These are phyloP conservation scores for Coluber constrictor DNA, from an alignment of 2,797 vertebrate genomes.

Conservation along the genomic window DNA sequence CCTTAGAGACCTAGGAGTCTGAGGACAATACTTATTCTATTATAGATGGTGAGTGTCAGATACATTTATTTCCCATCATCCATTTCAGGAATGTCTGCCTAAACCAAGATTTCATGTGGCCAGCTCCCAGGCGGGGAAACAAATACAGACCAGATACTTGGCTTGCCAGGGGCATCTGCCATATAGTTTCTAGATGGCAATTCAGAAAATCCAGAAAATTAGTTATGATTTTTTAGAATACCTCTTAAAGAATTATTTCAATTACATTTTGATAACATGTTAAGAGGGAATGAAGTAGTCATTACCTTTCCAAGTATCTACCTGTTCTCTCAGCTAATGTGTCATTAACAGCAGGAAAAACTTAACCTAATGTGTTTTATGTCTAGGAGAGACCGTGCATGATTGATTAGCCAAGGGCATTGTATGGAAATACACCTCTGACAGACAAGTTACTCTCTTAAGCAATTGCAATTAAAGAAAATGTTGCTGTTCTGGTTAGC, in stretches of 20 bases:
- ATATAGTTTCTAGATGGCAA: not conserved
- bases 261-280: not conserved
- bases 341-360: not conserved
- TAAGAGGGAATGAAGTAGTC: not conserved
- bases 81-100: not conserved
- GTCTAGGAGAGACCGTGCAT: not conserved
- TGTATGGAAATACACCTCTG: not conserved
- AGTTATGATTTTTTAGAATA: not conserved
- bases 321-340: not conserved
- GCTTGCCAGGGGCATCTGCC: not conserved
- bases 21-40: not conserved
- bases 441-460: not conserved
- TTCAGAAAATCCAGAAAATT: not conserved
- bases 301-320: not conserved
- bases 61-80: not conserved
- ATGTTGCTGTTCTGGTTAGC: constrained; percentile 47
- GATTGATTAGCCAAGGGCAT: not conserved
- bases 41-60: not conserved
- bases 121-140: not conserved
- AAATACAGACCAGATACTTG: not conserved
- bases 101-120: not conserved
- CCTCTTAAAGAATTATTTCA: not conserved
- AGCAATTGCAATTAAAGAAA: constrained; percentile 21
- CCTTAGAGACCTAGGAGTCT: not conserved
- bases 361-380: not conserved